Evolutionary conservation across 2,888 invertebrate species (phyloP).

Genomic region (Zaprionus obscuricornis): DNA sequence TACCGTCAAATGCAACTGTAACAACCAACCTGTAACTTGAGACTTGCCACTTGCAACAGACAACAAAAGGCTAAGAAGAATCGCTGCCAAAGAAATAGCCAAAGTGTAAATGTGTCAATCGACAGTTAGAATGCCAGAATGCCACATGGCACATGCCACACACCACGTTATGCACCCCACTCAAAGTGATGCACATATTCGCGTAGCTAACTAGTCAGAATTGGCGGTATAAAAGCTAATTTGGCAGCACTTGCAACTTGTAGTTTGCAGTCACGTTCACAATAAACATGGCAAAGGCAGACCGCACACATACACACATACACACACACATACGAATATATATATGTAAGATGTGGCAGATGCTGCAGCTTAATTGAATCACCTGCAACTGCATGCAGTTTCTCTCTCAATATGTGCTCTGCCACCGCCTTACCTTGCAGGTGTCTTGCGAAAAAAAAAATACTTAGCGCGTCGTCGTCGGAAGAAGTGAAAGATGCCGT

Average conservation of each 20-base stretch:
- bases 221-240: no score
- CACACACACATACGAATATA: slow-evolving; percentile 13
- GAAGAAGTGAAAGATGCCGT: slow-evolving; percentile 42
- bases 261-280: slow-evolving; percentile 69
- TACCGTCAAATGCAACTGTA: slow-evolving; percentile 31
- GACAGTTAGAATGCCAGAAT: slow-evolving; percentile 61
- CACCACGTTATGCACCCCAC: no score
- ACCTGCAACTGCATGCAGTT: no score
- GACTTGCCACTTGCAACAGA: slow-evolving; percentile 16
- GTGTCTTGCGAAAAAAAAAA: slow-evolving; percentile 23
- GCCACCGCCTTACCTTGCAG: slow-evolving; percentile 8
- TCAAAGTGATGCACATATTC: no score
- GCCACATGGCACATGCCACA: slow-evolving; percentile 22
- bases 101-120: slow-evolving; percentile 76
- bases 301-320: slow-evolving; percentile 14
- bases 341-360: slow-evolving; percentile 12
- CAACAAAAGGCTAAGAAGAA: slow-evolving; percentile 31
- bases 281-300: slow-evolving; percentile 57
- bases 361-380: slow-evolving; percentile 1
- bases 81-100: slow-evolving; percentile 54
- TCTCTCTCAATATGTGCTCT: no score
- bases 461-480: slow-evolving; percentile 16
- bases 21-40: slow-evolving; percentile 15
- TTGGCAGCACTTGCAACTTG: slow-evolving; percentile 1
- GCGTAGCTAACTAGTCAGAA: no score